These are phyloP conservation scores for Apis dorsata DNA, from an alignment of 1,140 invertebrate genomes.

Conservation along the genomic window DNA sequence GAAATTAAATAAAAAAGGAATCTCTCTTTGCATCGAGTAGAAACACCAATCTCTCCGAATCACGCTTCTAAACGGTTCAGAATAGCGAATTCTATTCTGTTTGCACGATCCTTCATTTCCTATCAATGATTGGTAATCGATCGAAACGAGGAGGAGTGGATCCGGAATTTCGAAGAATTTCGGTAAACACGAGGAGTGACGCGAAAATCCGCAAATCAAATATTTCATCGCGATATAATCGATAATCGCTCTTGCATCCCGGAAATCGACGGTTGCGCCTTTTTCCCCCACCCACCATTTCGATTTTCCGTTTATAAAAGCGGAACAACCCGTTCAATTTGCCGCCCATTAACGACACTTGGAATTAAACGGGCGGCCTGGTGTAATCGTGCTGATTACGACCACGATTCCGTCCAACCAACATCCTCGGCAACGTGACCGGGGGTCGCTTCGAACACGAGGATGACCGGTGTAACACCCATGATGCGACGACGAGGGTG, in stretches of 20 bases:
- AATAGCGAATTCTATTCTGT: not conserved
- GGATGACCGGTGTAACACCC: slow-evolving; percentile 1
- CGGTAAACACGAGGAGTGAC: slow-evolving; percentile 19
- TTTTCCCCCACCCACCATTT: not conserved
- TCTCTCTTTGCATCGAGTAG: no score
- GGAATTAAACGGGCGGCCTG: slow-evolving; percentile 48
- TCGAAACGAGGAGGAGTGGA: not conserved
- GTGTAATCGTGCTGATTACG: slow-evolving; percentile 62
- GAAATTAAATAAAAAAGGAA: no score
- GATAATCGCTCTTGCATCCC: slow-evolving; percentile 46
- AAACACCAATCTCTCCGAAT: no score
- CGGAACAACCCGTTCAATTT: slow-evolving; percentile 53
- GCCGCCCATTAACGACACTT: slow-evolving; percentile 52
- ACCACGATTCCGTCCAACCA: slow-evolving; percentile 37
- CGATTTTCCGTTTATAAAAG: slow-evolving; percentile 50
- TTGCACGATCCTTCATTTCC: slow-evolving; percentile 42
- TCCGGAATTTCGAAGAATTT: slow-evolving; percentile 16
- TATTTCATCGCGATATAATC: not conserved
- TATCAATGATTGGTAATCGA: not conserved
- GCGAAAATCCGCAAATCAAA: slow-evolving; percentile 37
- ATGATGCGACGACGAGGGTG: slow-evolving; percentile 8
- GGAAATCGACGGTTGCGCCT: slow-evolving; percentile 47
- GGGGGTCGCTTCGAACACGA: not conserved
- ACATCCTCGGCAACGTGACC: slow-evolving; percentile 43
- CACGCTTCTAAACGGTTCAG: not conserved